Conservation (phyloP, 2,888 invertebrate species). For the Volucella inanis region DNA sequence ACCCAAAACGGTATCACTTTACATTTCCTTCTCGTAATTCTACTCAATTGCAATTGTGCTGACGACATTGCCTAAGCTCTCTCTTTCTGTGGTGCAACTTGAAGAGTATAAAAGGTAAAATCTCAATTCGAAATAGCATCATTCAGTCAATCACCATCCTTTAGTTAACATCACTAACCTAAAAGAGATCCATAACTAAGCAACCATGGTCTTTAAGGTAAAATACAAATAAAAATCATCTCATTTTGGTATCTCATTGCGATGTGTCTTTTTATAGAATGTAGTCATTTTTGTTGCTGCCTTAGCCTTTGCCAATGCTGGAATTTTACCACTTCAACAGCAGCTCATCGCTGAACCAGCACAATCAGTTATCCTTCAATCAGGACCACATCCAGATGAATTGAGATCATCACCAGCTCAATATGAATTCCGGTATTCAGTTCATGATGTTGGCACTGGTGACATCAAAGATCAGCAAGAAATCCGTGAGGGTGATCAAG, state of each 20-base stretch:
- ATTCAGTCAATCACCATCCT: slow-evolving; percentile 65
- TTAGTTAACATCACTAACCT: slow-evolving; percentile 64
- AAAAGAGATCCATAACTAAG: slow-evolving; percentile 62
- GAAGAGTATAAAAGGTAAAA: slow-evolving; percentile 61
- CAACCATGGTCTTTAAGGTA: slow-evolving; percentile 74
- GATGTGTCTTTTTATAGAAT: slow-evolving; percentile 70
- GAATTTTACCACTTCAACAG: slow-evolving; percentile 71
- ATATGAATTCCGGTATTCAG: slow-evolving; percentile 82
- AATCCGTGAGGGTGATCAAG: slow-evolving; percentile 82
- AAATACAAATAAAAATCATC: slow-evolving; percentile 5
- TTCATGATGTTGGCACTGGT: slow-evolving; percentile 82
- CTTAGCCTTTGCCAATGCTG: slow-evolving; percentile 73
- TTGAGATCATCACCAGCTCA: slow-evolving; percentile 79
- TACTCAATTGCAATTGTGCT: slow-evolving; percentile 11
- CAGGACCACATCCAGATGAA: slow-evolving; percentile 77
- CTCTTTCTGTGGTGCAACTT: slow-evolving; percentile 38
- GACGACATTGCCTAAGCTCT: slow-evolving; percentile 54
- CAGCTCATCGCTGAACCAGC: slow-evolving; percentile 60
- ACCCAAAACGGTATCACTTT: slow-evolving; percentile 63
- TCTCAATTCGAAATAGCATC: slow-evolving; percentile 56
- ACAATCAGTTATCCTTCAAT: slow-evolving; percentile 65
- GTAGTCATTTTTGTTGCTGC: slow-evolving; percentile 76
- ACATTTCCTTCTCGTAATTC: slow-evolving; percentile 65
- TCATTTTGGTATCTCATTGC: not conserved
- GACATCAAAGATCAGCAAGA: slow-evolving; percentile 83